phyloP scores from a whole-genome alignment of 2,797 vertebrate genomes.

The Mormyrus proboscirostris region DNA sequence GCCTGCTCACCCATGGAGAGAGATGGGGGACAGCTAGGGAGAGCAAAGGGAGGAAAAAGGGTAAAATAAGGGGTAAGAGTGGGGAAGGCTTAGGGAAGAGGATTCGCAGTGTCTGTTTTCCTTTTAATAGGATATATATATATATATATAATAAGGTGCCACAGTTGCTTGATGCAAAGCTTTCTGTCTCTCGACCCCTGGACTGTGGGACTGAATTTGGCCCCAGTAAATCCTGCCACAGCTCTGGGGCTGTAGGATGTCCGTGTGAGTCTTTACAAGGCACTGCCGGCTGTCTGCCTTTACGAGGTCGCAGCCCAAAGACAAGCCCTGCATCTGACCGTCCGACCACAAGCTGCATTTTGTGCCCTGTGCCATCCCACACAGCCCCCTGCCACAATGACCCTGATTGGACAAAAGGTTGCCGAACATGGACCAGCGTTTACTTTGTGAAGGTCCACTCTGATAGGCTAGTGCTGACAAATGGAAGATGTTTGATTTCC shows the following conservation, averaged over 20 bases:
- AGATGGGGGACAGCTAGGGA: conserved; percentile 13
- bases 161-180: neutral
- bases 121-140: neutral
- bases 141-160: neutral
- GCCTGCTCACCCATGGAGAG: conserved; percentile 50
- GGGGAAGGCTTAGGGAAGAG: conserved; percentile 22
- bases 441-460: neutral
- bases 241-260: neutral
- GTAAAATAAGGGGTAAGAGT: neutral
- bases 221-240: neutral
- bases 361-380: neutral
- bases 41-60: neutral
- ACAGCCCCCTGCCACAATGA: neutral
- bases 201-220: neutral
- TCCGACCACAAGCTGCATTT: neutral
- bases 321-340: neutral
- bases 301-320: neutral
- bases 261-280: neutral
- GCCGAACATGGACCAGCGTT: neutral
- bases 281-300: neutral
- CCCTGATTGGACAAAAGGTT: neutral
- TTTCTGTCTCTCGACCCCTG: neutral
- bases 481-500: neutral
- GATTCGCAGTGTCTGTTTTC: neutral
- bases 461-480: neutral